Conservation (phyloP, 2,797 vertebrate genomes). For the Etheostoma perlongum region DNA sequence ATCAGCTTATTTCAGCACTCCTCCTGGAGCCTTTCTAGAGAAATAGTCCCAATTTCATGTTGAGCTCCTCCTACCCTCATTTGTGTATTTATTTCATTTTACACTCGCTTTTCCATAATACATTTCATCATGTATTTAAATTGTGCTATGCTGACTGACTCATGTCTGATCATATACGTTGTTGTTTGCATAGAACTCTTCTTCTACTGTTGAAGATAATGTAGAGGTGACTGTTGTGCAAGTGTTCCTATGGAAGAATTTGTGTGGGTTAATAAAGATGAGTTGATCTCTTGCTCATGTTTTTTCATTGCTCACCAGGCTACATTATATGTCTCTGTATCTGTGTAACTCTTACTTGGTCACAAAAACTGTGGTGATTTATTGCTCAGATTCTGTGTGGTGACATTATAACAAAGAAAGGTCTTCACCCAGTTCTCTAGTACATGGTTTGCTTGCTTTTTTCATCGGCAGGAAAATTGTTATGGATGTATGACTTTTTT, state of each 20-base stretch:
- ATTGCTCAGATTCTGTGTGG: background rate
- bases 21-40: slow-evolving; percentile 18
- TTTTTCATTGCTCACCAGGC: slow-evolving; percentile 1
- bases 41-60: slow-evolving; percentile 19
- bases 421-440: background rate
- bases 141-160: slow-evolving; percentile 7
- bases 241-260: slow-evolving; percentile 21
- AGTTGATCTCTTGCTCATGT: slow-evolving; percentile 26
- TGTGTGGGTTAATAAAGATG: slow-evolving; percentile 64
- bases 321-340: slow-evolving; percentile 3
- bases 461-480: background rate
- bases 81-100: slow-evolving; percentile 69
- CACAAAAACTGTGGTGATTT: background rate
- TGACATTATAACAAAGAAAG: background rate
- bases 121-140: slow-evolving; percentile 34
- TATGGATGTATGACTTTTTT: background rate
- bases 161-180: background rate
- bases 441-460: background rate
- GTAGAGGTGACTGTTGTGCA: slow-evolving; percentile 36
- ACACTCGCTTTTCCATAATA: slow-evolving; percentile 12
- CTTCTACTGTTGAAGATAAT: slow-evolving; percentile 1
- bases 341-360: background rate
- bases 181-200: slow-evolving; percentile 19
- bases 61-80: slow-evolving; percentile 20
- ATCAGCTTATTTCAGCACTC: slow-evolving; percentile 56